Percentiles rank a stretch among this genome's conserved stretches.
These are phyloP conservation scores for Mactra quadrangularis DNA, from an alignment of 1,140 invertebrate species.

Conservation along the genomic window DNA sequence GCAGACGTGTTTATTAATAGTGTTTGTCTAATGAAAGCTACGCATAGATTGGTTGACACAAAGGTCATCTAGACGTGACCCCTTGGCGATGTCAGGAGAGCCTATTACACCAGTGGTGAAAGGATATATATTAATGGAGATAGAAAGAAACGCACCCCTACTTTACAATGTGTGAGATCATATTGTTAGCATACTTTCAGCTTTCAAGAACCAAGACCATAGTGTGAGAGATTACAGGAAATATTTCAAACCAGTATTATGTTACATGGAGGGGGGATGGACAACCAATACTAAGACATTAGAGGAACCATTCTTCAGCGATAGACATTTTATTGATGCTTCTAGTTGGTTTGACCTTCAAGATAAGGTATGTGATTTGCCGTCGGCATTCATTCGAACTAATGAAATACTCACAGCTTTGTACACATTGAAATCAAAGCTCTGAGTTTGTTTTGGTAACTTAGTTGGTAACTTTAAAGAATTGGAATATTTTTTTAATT, in stretches of 20 bases:
- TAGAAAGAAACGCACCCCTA: no score
- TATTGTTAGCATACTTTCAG: no score
- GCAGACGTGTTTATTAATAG: no score
- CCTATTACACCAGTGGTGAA: no score
- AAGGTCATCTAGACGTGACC: no score
- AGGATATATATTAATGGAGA: no score
- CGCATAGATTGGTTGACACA: no score
- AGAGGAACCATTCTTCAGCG: slow-evolving; percentile 72
- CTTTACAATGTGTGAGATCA: no score
- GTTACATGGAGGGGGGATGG: slow-evolving; percentile 81
- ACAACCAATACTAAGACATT: slow-evolving; percentile 67
- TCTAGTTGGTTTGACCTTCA: slow-evolving; percentile 70
- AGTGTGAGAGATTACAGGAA: slow-evolving; percentile 69
- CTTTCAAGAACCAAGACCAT: slow-evolving; percentile 72
- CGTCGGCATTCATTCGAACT: not conserved
- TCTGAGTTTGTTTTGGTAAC: not conserved
- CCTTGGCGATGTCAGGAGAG: no score
- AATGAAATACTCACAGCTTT: not conserved
- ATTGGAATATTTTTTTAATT: no score
- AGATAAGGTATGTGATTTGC: slow-evolving; percentile 57
- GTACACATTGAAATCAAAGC: not conserved
- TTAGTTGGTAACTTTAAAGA: not conserved
- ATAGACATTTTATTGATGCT: slow-evolving; percentile 73
- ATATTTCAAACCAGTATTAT: slow-evolving; percentile 79
- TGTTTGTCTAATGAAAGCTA: no score